Evolutionary conservation across 2,113 vertebrate genomes (phyloP), one percentile per base, ranked within the genome.

Genomic region (Bombycilla garrulus): DNA sequence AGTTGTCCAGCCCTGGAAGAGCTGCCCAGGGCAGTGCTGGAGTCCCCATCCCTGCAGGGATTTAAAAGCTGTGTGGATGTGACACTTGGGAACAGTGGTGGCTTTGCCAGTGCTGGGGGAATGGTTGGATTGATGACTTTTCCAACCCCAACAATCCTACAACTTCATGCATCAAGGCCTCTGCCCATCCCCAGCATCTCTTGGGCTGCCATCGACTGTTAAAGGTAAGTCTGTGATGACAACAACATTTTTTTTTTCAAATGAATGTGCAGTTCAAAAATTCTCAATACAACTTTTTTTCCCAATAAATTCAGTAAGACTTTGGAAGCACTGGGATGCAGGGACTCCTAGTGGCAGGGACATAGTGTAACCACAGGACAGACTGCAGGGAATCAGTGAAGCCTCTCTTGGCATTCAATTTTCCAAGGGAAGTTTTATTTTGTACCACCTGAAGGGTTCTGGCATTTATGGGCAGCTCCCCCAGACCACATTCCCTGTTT

Each of bases 301-400:
- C 48, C 38, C 45, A 44, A 18, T 23, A 15, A 19, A 5, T 7
- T 25, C 40, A 45, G 44, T 3, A 31, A 35, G 4, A 4, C 45
- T 42, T 45, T 35, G 40, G 25, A 31, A 91, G 51, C n/a, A 35
- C 70, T 36, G 57, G 92, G 62, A 71, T 92, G 23, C 38, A 84
- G 81, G 83, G 94, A 93, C 93, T 95, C 95, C 96, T 96, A 92
- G 87, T 92, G 96, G 93, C 88, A 71, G 23, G 45, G 67, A 90
- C 47, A 73, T 0, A 45, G 54, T 58, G 74, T 13, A 67, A 85
- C 45, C 2, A 4, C 56, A 70, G 85, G 50, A 76, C 33, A 42
- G 36, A 38, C 11, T 64, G 25, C 72, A 31, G 31, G 12, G 42
- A 61, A 11, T 6, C 64, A 42, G 9, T 5, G 15, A 48, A 77